Evolutionary conservation across 2,888 invertebrate genomes (phyloP).

Genomic region (Apomyelois bistriatella): DNA sequence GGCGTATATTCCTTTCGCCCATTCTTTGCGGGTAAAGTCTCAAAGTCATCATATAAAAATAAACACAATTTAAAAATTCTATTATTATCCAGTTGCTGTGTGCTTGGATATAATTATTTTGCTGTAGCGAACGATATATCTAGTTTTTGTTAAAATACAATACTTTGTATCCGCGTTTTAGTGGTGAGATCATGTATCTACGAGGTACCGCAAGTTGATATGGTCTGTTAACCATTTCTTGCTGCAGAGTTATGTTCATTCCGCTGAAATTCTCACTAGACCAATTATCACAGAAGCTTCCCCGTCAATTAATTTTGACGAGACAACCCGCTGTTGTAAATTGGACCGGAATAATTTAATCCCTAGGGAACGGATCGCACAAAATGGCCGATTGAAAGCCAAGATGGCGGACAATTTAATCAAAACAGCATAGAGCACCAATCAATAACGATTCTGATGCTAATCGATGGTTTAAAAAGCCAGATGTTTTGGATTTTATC

Average conservation of each 20-base stretch:
- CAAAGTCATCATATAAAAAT: too few relatives aligned
- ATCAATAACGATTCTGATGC: neutral
- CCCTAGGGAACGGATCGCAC: slow-evolving; percentile 9
- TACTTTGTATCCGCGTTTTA: neutral
- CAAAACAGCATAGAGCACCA: slow-evolving; percentile 1
- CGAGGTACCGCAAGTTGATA: slow-evolving; percentile 9
- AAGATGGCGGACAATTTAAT: slow-evolving; percentile 13
- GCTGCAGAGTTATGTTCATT: neutral
- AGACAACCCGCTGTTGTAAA: slow-evolving; percentile 9
- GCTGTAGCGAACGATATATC: neutral
- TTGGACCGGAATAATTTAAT: slow-evolving; percentile 21
- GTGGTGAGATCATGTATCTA: slow-evolving; percentile 7
- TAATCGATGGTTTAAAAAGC: neutral
- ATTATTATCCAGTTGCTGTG: too few relatives aligned
- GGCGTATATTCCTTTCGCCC: too few relatives aligned
- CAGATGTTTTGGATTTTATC: neutral
- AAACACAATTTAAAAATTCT: too few relatives aligned
- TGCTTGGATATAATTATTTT: too few relatives aligned
- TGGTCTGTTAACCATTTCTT: slow-evolving; percentile 5
- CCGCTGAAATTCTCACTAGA: neutral
- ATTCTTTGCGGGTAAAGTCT: too few relatives aligned
- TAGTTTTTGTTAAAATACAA: neutral
- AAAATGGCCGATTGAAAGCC: slow-evolving; percentile 4
- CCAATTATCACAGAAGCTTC: slow-evolving; percentile 2
- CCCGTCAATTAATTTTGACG: slow-evolving; percentile 9